A percentile compares a stretch with the other conserved stretches of the same genome.
Conservation (phyloP, 2,888 invertebrate species). For the Plagodis pulveraria region DNA sequence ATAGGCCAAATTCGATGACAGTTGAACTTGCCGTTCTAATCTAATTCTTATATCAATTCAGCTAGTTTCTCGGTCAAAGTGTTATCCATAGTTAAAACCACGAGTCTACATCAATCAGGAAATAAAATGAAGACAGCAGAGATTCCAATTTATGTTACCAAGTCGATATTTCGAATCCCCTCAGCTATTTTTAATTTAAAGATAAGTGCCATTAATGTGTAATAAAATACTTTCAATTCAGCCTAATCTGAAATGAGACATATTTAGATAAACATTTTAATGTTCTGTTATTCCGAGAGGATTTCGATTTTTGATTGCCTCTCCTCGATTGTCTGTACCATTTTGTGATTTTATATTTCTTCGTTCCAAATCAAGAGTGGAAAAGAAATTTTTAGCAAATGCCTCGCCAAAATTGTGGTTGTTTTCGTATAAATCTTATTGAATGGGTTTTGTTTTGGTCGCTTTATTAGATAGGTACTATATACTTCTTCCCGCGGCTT, state of each 20-base stretch:
- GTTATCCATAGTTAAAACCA: constrained; percentile 4
- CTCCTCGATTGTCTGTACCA: constrained; percentile 7
- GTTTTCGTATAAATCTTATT: constrained; percentile 31
- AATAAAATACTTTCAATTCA: no score
- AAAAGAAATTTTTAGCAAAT: constrained; percentile 11
- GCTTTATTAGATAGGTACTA: no score
- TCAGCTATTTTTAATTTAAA: no score
- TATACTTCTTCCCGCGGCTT: no score
- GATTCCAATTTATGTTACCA: no score
- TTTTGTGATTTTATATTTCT: constrained; percentile 13
- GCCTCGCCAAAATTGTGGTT: constrained; percentile 18
- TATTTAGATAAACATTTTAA: constrained; percentile 3
- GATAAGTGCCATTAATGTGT: no score
- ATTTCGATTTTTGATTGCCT: constrained; percentile 20
- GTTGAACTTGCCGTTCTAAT: constrained; percentile 5
- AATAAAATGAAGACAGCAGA: no score
- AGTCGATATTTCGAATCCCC: no score
- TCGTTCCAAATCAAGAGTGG: constrained; percentile 8
- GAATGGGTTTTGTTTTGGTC: no score
- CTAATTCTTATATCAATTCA: constrained; percentile 9
- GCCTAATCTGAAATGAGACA: constrained; percentile 4
- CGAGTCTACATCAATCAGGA: background rate
- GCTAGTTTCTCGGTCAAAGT: constrained; percentile 1
- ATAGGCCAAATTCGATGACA: constrained; percentile 6
- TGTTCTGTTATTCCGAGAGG: constrained; percentile 6